These are phyloP conservation scores for Mus caroli DNA, from an alignment of 2,797 vertebrate genomes.

Conservation along the genomic window DNA sequence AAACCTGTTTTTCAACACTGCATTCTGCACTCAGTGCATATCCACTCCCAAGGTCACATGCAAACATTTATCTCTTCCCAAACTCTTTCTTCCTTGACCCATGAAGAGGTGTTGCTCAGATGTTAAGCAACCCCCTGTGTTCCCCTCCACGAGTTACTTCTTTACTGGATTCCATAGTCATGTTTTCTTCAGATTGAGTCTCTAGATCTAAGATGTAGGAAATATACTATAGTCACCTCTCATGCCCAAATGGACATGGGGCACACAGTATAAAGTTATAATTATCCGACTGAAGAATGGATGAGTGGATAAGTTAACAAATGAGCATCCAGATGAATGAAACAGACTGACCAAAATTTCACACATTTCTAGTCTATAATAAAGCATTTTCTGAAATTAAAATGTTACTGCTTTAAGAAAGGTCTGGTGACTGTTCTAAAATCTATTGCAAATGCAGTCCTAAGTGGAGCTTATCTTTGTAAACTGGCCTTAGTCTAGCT, in stretches of 20 bases:
- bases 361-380: neutral
- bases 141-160: neutral
- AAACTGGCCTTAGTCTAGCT: neutral
- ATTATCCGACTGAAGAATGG: neutral
- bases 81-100: neutral
- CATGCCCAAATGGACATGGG: neutral
- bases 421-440: neutral
- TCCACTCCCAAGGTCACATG: neutral
- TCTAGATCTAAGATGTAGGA: neutral
- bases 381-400: slow-evolving; percentile 27
- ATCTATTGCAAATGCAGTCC: neutral
- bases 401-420: neutral
- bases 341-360: slow-evolving; percentile 5
- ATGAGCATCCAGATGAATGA: neutral
- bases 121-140: neutral
- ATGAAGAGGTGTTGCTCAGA: neutral
- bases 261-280: neutral
- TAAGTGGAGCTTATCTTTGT: neutral
- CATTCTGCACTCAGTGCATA: neutral
- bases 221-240: neutral
- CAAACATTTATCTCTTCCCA: neutral
- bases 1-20: neutral
- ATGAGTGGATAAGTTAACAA: neutral
- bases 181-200: neutral
- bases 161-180: neutral